Evolutionary conservation across 1,140 invertebrate species (phyloP).

Genomic region (Drosophila busckii): DNA sequence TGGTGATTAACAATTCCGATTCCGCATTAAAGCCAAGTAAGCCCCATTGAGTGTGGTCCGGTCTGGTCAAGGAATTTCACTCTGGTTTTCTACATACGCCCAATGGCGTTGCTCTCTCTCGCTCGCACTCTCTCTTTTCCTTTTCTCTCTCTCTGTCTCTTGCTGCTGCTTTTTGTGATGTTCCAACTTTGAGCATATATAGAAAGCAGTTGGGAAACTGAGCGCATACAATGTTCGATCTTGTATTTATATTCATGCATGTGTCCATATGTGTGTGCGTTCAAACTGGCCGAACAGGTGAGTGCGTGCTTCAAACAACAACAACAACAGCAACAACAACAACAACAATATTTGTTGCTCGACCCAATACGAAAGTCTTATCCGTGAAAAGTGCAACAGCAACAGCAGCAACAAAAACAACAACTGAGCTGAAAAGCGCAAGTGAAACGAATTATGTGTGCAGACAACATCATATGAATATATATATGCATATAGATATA

Average conservation of each 20-base stretch:
- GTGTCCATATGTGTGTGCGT: neutral
- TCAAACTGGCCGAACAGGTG: constrained; percentile 32
- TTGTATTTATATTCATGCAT: neutral
- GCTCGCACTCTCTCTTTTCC: too few relatives aligned
- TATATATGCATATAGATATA: constrained; percentile 1
- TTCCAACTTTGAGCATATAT: neutral
- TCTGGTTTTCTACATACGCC: constrained; percentile 26
- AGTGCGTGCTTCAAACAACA: constrained; percentile 12
- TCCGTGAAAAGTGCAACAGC: constrained; percentile 15
- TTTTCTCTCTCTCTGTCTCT: too few relatives aligned
- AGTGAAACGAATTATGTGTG: constrained; percentile 32
- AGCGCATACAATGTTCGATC: constrained; percentile 15
- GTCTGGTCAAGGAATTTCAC: constrained; percentile 38
- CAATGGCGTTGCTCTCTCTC: neutral
- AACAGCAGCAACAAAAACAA: constrained; percentile 5
- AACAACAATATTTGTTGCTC: neutral
- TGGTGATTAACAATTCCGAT: constrained; percentile 13
- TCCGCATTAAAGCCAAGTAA: constrained; percentile 13
- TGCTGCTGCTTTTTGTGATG: too few relatives aligned
- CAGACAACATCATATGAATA: neutral
- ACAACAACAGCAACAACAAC: constrained; percentile 20
- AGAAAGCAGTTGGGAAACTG: constrained; percentile 31
- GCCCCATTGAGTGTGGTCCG: constrained; percentile 26
- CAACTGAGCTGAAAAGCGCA: constrained; percentile 32
- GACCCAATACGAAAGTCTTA: constrained; percentile 30